Base-by-base conservation (phyloP, 2,888 invertebrate genomes). In the Leucophora obtusa region DNA sequence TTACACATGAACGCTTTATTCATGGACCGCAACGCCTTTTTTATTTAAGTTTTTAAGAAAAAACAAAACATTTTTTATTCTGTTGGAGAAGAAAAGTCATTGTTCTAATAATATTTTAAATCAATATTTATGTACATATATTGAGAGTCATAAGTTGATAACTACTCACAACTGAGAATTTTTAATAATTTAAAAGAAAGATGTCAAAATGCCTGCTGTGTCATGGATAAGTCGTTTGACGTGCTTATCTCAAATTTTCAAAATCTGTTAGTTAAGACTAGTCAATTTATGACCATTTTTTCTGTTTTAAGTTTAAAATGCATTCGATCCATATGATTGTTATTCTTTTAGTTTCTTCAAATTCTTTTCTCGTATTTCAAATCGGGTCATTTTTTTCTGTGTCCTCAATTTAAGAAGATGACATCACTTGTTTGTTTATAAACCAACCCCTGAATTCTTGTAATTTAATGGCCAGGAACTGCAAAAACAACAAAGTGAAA, bases 1-100 rank as follows among this genome's bases (percentile, higher is more conserved):
- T 81, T 70, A 70, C 59, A 81, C 77, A 56, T 77, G 69, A 81
- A 60, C 63, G 76, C 65, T 56, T 81, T 54, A 69, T 63, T 11
- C 80, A 72, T 77, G 81, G 81, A 81, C 77, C 81, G 73, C 63
- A 77, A 66, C 76, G 68, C 54, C 69, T 72, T 65, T 63, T 56
- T 28, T 28, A 28, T 28, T 3, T 75, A 47, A 53, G 1, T 51
- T 18, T 33, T 9, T 33, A 51, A 38, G 35, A 56, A 47, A 72
- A n/a, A 28, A 56, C 0, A 51, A 18, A 7, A 47, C 70, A 43
- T 65, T 56, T 69, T 51, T 69, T 47, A 47, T 17, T 14, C 10
- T 47, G 43, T 17, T 14, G 21, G 33, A 38, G 51, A 60, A 38
- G 51, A 60, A 54, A 68, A 65, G 70, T 71, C 59, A 54, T 77